These are phyloP conservation scores for Trochalopteron elliotii DNA, from an alignment of 2,113 vertebrate genomes.

Conservation along the genomic window DNA sequence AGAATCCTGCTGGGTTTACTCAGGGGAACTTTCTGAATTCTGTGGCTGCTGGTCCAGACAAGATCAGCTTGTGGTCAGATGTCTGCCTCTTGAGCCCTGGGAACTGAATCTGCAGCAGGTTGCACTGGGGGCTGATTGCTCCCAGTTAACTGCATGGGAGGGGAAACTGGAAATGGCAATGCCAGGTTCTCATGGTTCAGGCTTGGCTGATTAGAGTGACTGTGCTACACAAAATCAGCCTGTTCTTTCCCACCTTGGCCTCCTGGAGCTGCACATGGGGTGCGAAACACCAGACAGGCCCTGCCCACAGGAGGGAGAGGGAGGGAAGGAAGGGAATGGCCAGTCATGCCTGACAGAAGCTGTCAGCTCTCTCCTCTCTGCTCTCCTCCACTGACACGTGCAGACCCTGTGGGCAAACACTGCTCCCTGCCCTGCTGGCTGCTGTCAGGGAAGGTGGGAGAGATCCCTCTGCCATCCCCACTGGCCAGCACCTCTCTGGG, in stretches of 20 bases:
- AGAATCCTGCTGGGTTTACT: neutral
- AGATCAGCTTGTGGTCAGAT: neutral
- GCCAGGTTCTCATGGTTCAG: neutral
- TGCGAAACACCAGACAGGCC: accelerated
- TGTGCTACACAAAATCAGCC: neutral
- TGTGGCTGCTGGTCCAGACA: neutral
- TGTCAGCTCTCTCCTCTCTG: accelerated
- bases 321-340: too few relatives aligned
- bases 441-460: neutral
- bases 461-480: accelerated
- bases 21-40: neutral
- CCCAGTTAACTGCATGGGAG: accelerated
- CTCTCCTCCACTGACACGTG: neutral
- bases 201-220: too few relatives aligned
- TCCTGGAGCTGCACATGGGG: accelerated
- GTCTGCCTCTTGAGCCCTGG: accelerated
- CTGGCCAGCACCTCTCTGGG: accelerated
- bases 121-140: neutral
- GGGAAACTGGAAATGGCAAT: neutral
- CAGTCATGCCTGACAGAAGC: neutral
- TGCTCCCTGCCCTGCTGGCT: neutral
- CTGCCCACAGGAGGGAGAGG: neutral
- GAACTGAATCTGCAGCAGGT: neutral
- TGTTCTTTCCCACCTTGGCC: neutral
- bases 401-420: neutral